Evolutionary conservation across 2,797 vertebrate species (phyloP).

Genomic region (Notolepis coatsorum): DNA sequence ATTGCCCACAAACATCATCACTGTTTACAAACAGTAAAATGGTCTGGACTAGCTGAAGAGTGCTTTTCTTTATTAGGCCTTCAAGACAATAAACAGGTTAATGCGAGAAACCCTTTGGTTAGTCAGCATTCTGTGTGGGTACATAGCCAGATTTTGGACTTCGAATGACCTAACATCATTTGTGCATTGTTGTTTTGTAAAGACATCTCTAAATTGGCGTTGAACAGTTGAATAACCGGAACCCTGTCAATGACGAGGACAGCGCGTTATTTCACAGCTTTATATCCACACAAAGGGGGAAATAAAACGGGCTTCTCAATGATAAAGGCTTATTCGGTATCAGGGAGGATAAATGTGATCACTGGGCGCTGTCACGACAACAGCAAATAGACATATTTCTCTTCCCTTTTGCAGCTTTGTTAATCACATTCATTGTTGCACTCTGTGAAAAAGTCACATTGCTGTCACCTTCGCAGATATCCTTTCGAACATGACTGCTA

Average conservation of each 20-base stretch:
- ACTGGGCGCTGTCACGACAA: constrained; percentile 40
- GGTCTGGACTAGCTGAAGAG: no score
- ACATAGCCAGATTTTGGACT: constrained; percentile 42
- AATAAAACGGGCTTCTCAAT: constrained; percentile 27
- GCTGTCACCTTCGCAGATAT: constrained; percentile 68
- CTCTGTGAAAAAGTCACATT: constrained; percentile 67
- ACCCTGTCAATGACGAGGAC: constrained; percentile 17
- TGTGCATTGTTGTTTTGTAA: constrained; percentile 34
- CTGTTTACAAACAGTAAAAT: no score
- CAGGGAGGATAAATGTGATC: constrained; percentile 64
- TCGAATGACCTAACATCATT: constrained; percentile 34
- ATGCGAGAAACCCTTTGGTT: no score
- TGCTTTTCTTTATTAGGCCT: no score
- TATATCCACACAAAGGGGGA: constrained; percentile 48
- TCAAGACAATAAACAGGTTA: no score
- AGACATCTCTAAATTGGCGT: constrained; percentile 47
- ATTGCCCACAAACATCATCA: no score
- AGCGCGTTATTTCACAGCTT: constrained; percentile 39
- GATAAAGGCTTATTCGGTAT: constrained; percentile 68
- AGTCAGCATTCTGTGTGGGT: no score
- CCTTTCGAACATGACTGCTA: constrained; percentile 65
- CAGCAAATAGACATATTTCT: constrained; percentile 52
- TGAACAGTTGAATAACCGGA: constrained; percentile 55
- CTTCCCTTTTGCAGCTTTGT: constrained; percentile 43
- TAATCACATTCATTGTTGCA: constrained; percentile 44